phyloP scores from a whole-genome alignment of 2,113 vertebrate genomes.

The Macrotis lagotis region DNA sequence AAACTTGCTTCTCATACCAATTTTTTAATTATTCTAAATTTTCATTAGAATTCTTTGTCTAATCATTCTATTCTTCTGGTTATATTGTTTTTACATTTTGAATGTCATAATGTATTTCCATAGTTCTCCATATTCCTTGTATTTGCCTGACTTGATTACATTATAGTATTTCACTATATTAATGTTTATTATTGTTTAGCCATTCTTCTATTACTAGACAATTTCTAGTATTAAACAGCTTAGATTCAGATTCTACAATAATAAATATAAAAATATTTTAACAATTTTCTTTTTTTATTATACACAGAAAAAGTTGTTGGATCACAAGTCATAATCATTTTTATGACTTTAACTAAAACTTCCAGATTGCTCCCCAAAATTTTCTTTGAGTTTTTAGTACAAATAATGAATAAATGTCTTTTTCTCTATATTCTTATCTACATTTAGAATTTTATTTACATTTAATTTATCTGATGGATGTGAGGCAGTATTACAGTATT shows the following conservation, averaged over 20 bases:
- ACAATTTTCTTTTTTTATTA: neutral
- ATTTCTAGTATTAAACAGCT: neutral
- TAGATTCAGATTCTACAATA: neutral
- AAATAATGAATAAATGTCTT: neutral
- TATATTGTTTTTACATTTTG: neutral
- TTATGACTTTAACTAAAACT: neutral
- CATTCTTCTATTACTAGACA: neutral
- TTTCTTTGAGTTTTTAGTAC: neutral
- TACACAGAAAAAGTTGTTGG: neutral
- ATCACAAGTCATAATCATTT: neutral
- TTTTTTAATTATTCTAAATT: neutral
- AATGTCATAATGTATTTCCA: neutral
- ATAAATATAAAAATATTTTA: neutral
- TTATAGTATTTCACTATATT: neutral
- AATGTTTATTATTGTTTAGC: neutral
- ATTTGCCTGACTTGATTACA: neutral
- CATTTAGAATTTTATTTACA: neutral
- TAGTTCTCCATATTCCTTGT: neutral
- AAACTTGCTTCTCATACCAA: neutral
- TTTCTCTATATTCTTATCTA: neutral
- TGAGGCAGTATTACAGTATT: neutral
- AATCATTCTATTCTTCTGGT: neutral
- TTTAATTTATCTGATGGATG: neutral
- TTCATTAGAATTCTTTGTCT: neutral
- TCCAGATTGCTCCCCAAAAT: neutral